Conservation (phyloP, 2,113 vertebrate genomes). For the Silurus meridionalis region DNA sequence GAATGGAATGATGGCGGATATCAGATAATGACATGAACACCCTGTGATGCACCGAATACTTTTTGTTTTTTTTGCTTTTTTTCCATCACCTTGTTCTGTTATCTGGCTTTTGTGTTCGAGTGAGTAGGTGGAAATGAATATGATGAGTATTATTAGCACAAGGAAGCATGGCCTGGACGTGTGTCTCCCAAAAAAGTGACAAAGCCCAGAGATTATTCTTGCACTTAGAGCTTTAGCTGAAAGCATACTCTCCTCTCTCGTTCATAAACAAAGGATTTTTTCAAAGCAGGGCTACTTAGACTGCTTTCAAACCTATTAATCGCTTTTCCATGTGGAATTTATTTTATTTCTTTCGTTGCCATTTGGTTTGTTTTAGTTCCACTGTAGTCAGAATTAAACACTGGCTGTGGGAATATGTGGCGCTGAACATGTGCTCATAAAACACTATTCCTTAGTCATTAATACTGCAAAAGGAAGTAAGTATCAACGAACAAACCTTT, state of each 20-base stretch:
- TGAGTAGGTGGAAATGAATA: slow-evolving; percentile 25
- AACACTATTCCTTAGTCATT: neutral
- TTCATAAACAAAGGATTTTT: neutral
- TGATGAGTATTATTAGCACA: slow-evolving; percentile 47
- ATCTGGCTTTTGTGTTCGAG: slow-evolving; percentile 13
- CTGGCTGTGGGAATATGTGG: neutral
- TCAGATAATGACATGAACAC: slow-evolving; percentile 1
- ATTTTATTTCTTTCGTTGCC: neutral
- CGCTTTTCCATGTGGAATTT: neutral
- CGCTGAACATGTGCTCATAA: neutral
- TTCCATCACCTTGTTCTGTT: neutral
- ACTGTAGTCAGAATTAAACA: neutral
- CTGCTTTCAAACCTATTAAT: neutral
- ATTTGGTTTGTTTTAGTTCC: neutral
- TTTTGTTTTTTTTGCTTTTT: neutral
- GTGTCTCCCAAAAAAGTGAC: slow-evolving; percentile 45
- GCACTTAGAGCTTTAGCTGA: slow-evolving; percentile 9
- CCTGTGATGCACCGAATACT: neutral
- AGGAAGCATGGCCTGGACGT: slow-evolving; percentile 46
- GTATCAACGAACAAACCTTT: neutral
- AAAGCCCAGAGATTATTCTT: slow-evolving; percentile 53
- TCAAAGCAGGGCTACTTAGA: neutral
- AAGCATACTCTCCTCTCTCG: neutral
- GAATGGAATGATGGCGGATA: neutral
- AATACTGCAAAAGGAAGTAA: neutral